These are phyloP conservation scores for Suricata suricatta DNA, from an alignment of 2,113 vertebrate species.

Conservation along the genomic window DNA sequence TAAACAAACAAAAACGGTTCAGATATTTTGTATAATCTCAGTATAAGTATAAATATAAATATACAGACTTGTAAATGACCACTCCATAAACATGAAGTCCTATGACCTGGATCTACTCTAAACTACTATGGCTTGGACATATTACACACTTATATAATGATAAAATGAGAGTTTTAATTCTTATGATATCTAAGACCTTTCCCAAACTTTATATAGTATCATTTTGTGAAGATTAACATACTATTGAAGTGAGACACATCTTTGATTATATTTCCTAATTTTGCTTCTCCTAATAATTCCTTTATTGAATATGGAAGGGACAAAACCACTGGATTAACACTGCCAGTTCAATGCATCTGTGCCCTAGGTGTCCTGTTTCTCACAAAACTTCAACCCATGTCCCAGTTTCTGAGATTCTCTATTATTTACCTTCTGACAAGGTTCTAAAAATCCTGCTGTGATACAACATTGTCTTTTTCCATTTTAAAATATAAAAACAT, in stretches of 20 bases:
- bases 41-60: neutral
- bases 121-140: neutral
- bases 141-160: neutral
- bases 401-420: constrained; percentile 10
- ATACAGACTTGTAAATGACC: neutral
- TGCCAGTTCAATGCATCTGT: neutral
- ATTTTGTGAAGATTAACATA: neutral
- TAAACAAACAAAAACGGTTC: neutral
- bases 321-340: neutral
- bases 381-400: neutral
- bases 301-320: neutral
- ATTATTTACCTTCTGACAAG: constrained; percentile 15
- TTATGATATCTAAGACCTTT: neutral
- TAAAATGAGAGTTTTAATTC: neutral
- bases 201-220: neutral
- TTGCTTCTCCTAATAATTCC: neutral
- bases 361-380: neutral
- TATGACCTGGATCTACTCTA: neutral
- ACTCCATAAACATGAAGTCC: neutral
- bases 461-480: neutral
- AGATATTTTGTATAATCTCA: neutral
- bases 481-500: neutral
- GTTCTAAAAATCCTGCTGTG: neutral
- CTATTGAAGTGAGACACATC: neutral
- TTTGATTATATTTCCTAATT: neutral